Percentiles rank a stretch among this genome's conserved stretches.
phyloP scores from a whole-genome alignment of 2,888 invertebrate genomes.

The Julus scandinavius region DNA sequence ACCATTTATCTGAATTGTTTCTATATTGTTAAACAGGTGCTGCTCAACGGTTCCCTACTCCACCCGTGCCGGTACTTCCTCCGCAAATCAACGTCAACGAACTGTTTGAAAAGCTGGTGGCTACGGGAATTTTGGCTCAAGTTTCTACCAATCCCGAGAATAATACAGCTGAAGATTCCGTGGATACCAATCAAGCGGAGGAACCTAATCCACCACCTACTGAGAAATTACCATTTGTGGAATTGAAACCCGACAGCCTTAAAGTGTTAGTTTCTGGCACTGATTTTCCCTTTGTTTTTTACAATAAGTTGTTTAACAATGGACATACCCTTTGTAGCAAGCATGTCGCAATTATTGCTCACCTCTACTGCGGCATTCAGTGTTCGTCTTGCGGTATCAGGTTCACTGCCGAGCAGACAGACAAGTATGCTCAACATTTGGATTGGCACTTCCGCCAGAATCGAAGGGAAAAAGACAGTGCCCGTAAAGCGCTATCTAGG shows the following conservation, averaged over 20 bases:
- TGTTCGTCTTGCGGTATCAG: constrained; percentile 96
- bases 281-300: not conserved
- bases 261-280: constrained; percentile 72
- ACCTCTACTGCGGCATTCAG: constrained; percentile 89
- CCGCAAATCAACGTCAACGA: constrained; percentile 77
- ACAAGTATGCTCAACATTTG: constrained; percentile 88
- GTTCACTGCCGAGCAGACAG: constrained; percentile 89
- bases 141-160: constrained; percentile 48
- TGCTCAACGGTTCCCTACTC: not conserved
- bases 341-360: constrained; percentile 77
- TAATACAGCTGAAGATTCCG: constrained; percentile 50
- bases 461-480: constrained; percentile 84
- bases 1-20: no score
- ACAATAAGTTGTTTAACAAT: not conserved
- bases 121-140: constrained; percentile 79
- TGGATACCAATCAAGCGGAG: constrained; percentile 58
- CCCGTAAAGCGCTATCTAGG: constrained; percentile 82
- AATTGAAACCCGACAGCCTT: constrained; percentile 77
- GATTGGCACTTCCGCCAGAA: constrained; percentile 99
- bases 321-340: constrained; percentile 73
- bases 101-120: constrained; percentile 84
- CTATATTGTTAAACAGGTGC: not conserved
- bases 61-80: constrained; percentile 61
- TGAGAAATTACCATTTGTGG: constrained; percentile 65
- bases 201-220: constrained; percentile 58